phyloP scores from a whole-genome alignment of 2,888 invertebrate genomes.

The Cancer borealis region DNA sequence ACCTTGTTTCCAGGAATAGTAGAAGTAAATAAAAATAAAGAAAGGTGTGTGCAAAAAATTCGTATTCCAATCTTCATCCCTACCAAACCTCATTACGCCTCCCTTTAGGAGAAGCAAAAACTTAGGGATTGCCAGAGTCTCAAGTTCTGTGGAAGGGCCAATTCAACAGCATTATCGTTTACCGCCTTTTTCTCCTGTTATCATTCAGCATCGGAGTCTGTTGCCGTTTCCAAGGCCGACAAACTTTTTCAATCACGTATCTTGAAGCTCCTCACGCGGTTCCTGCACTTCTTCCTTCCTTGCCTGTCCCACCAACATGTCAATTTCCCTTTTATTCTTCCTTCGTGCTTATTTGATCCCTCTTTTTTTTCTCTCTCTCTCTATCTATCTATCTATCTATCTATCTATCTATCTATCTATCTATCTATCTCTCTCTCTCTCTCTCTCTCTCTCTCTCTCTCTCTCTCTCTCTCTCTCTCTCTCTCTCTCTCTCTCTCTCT shows the following conservation, averaged over 20 bases:
- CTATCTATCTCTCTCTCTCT: background rate
- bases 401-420: background rate
- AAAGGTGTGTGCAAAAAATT: background rate
- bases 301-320: background rate
- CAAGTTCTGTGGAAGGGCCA: background rate
- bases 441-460: background rate
- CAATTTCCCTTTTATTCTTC: background rate
- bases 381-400: background rate
- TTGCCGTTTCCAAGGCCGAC: background rate
- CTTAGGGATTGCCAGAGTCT: background rate
- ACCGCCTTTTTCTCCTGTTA: background rate
- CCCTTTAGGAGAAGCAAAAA: background rate
- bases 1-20: background rate
- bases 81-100: background rate
- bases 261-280: background rate
- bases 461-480: background rate
- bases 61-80: background rate
- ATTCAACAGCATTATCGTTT: background rate
- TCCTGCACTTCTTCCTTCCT: conserved; percentile 3
- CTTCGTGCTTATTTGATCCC: background rate
- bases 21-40: background rate
- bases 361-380: too few relatives aligned
- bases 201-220: background rate
- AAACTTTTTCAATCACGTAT: conserved; percentile 20
- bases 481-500: too few relatives aligned